A percentile compares a stretch with the other conserved stretches of the same genome.
Conservation (phyloP, 2,113 vertebrate genomes). For the Dinomys branickii region DNA sequence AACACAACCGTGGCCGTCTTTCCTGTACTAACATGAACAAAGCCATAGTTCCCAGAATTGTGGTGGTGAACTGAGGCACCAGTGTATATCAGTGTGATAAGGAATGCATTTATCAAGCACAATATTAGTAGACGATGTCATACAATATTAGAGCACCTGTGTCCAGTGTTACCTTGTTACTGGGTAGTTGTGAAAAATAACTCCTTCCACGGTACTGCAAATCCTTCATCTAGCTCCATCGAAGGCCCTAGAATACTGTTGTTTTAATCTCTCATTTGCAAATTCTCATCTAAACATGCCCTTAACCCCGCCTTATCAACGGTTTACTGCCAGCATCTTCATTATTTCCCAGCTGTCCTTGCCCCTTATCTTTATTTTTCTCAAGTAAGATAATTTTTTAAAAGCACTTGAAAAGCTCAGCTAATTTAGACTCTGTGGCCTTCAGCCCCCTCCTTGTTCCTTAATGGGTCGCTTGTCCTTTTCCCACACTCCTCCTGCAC, state of each 20-base stretch:
- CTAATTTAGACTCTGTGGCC: not conserved
- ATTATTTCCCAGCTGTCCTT: not conserved
- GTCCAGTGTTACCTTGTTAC: not conserved
- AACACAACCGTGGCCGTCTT: not conserved
- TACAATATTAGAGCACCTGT: not conserved
- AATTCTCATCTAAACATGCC: not conserved
- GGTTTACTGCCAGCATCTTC: not conserved
- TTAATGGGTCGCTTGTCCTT: not conserved
- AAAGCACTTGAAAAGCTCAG: not conserved
- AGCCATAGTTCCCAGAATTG: not conserved
- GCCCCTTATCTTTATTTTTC: constrained; percentile 30
- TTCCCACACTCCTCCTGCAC: not conserved
- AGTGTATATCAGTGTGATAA: not conserved
- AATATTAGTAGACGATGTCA: fast-evolving
- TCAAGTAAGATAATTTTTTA: not conserved
- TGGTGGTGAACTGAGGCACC: not conserved
- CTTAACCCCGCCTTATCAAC: not conserved
- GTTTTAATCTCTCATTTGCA: not conserved
- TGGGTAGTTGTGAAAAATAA: not conserved
- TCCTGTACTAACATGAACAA: not conserved
- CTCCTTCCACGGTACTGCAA: not conserved
- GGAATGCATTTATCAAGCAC: not conserved
- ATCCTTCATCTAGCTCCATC: not conserved
- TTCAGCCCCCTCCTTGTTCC: not conserved
- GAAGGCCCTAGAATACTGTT: not conserved